Conservation (phyloP, 2,888 invertebrate species). For the Unio delphinus region DNA sequence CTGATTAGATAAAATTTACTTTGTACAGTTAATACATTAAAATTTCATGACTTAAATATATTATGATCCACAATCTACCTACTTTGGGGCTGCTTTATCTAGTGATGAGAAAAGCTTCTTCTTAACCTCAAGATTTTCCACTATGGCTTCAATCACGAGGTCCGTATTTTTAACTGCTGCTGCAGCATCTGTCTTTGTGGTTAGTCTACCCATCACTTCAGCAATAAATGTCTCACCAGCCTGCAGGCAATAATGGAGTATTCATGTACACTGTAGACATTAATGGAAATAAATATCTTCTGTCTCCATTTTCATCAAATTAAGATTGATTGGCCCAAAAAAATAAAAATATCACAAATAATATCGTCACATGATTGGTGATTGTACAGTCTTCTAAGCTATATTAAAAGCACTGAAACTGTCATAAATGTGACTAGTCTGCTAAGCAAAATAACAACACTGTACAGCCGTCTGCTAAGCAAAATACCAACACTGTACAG, state of each 20-base stretch:
- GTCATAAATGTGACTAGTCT: no score
- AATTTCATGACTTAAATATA: no score
- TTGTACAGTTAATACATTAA: no score
- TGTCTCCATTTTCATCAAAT: not conserved
- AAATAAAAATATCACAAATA: not conserved
- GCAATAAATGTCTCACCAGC: constrained; percentile 78
- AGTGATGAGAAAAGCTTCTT: constrained; percentile 81
- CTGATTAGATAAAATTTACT: no score
- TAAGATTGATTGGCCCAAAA: not conserved
- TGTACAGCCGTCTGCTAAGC: no score
- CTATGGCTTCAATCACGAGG: constrained; percentile 88
- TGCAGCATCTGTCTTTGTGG: constrained; percentile 77
- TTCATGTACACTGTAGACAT: not conserved
- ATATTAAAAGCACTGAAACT: not conserved
- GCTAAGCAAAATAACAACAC: no score
- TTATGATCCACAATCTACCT: constrained; percentile 14
- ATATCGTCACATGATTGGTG: no score
- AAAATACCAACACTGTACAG: no score
- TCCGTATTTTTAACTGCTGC: constrained; percentile 80
- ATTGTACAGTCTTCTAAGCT: no score
- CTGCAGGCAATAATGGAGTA: constrained; percentile 21
- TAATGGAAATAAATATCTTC: no score
- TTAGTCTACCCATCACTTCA: constrained; percentile 78
- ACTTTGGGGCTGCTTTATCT: constrained; percentile 77
- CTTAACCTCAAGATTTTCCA: constrained; percentile 85